Percentiles rank a stretch among this genome's conserved stretches.
These are phyloP conservation scores for Epicauta chinensis DNA, from an alignment of 1,140 invertebrate species.

Conservation along the genomic window DNA sequence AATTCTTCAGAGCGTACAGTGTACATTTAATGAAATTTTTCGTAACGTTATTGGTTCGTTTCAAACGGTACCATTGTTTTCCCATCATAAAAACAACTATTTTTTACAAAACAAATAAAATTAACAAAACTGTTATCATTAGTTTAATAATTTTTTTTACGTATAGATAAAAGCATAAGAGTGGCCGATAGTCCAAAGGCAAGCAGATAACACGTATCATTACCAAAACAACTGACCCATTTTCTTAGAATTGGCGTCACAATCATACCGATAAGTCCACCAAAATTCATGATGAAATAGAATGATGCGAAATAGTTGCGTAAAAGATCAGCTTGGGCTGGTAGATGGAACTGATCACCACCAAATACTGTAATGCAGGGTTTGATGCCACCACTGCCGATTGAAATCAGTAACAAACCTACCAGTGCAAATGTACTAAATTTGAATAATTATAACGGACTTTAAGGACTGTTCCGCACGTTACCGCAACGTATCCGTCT, in stretches of 20 bases:
- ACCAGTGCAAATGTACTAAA: slow-evolving; percentile 61
- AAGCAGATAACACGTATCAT: slow-evolving; percentile 67
- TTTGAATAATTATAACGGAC: background rate
- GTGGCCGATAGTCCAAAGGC: slow-evolving; percentile 71
- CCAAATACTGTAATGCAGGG: slow-evolving; percentile 74
- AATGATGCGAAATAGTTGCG: slow-evolving; percentile 71
- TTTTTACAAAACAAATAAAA: slow-evolving; percentile 27
- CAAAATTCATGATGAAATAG: slow-evolving; percentile 75
- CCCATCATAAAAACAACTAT: slow-evolving; percentile 65
- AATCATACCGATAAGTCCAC: slow-evolving; percentile 67
- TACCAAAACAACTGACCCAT: slow-evolving; percentile 63
- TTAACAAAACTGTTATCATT: too few relatives aligned
- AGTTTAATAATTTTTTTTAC: slow-evolving; percentile 41
- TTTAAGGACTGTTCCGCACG: too few relatives aligned
- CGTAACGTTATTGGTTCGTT: slow-evolving; percentile 61
- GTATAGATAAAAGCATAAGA: slow-evolving; percentile 57
- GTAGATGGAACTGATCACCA: slow-evolving; percentile 67
- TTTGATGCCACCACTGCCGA: slow-evolving; percentile 88
- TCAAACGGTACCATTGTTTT: slow-evolving; percentile 59
- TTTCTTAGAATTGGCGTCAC: slow-evolving; percentile 66
- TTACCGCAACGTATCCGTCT: too few relatives aligned
- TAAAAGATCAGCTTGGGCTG: slow-evolving; percentile 51
- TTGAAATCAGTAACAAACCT: slow-evolving; percentile 74
- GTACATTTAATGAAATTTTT: slow-evolving; percentile 59
- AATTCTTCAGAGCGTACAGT: slow-evolving; percentile 28